Base-by-base conservation (phyloP, 1,140 invertebrate species). In the Caerostris darwini region DNA sequence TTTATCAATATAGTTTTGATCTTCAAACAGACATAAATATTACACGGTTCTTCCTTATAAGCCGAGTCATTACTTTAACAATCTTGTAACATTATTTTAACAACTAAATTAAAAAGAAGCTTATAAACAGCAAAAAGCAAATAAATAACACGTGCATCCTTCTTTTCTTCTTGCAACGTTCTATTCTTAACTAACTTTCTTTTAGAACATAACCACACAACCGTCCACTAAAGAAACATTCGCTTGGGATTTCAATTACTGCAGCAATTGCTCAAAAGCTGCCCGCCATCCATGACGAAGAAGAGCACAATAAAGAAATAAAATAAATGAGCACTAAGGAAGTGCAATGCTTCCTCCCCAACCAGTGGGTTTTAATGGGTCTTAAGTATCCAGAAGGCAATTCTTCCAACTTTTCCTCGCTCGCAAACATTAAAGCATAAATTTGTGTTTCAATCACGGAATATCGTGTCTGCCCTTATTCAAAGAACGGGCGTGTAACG, bases 381-480 rank as follows among this genome's bases (percentile, higher is more conserved):
- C 82, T 83, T 58, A 83, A 83, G 57, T 57, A 83, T 83, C 56
- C 54, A 6, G 3, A 83, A 14, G 12, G 56, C 56, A 57, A 5
- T 83, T 83, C 56, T 53, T 61, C 59, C 86, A 58, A 88, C 86
- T 88, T 88, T 86, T 57, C 50, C 57, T 64, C 86, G 19, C 59
- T 53, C 86, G 19, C 59, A 12, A 64, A 17, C 17, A 83, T 88
- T 88, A 88, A 64, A 64, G 34, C 53, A 88, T 64, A 85, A 85
- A 57, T 61, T 67, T 57, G 58, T 64, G 50, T 88, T 58, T 88
- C 86, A 50, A 88, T 88, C 86, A 88, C 86, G 86, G 34, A 67
- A 34, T 64, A 57, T 88, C 86, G 86, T 88, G 86, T 64, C 34
- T 88, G 86, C 61, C 86, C 86, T 88, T 67, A 88, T 88, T 88